These are phyloP conservation scores for Gadus macrocephalus DNA, from an alignment of 2,113 vertebrate species.

Conservation along the genomic window DNA sequence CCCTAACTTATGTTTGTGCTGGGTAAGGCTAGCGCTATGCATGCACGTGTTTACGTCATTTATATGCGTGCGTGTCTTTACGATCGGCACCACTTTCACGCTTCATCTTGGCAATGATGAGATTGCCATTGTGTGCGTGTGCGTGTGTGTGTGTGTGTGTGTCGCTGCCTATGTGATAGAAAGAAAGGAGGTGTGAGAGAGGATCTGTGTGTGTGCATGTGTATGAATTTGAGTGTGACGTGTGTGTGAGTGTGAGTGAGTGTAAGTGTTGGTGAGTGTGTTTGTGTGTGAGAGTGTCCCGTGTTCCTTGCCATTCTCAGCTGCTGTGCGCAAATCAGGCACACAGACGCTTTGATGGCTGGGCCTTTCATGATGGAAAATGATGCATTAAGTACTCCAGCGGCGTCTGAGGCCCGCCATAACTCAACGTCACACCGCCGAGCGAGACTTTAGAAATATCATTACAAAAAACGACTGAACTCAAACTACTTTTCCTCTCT, in stretches of 20 bases:
- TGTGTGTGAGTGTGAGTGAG: neutral
- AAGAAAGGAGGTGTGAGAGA: neutral
- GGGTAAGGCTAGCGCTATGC: neutral
- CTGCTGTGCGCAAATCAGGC: constrained; percentile 59
- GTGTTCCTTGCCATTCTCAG: constrained; percentile 48
- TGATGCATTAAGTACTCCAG: constrained; percentile 48
- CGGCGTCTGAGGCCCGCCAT: constrained; percentile 45
- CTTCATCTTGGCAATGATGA: too few relatives aligned
- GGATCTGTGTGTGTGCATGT: neutral
- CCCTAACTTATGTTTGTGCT: too few relatives aligned
- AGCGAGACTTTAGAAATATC: constrained; percentile 36
- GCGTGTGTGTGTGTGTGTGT: constrained; percentile 11
- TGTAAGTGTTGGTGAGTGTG: neutral
- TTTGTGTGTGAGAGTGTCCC: neutral
- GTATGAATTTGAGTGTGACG: neutral
- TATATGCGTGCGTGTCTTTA: neutral
- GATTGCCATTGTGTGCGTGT: too few relatives aligned
- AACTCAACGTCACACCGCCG: constrained; percentile 48
- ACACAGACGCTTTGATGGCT: constrained; percentile 46
- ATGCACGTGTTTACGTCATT: neutral
- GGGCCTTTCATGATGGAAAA: constrained; percentile 57
- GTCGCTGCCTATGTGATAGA: neutral
- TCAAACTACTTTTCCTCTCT: too few relatives aligned
- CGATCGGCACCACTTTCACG: neutral
- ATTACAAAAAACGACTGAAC: neutral